phyloP scores from a whole-genome alignment of 1,140 invertebrate genomes.

The Periplaneta americana region DNA sequence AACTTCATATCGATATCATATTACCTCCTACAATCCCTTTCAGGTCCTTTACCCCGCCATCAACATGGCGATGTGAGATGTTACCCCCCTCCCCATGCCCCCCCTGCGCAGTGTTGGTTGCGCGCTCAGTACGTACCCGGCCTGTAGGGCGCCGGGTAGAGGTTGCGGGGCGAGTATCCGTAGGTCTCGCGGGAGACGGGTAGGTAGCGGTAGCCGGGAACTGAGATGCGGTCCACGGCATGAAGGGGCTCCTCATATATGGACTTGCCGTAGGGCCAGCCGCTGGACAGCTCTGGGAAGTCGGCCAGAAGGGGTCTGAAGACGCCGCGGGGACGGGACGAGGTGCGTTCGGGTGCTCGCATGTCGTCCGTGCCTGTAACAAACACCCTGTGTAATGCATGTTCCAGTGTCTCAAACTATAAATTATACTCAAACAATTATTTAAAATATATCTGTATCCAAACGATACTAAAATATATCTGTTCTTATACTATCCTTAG shows the following conservation, averaged over 20 bases:
- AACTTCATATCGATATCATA: too few species aligned
- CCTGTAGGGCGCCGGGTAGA: constrained; percentile 78
- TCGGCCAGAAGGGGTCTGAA: constrained; percentile 48
- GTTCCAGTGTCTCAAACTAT: too few species aligned
- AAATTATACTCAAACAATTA: background rate
- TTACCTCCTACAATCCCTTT: background rate
- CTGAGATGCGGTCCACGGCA: constrained; percentile 73
- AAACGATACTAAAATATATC: too few species aligned
- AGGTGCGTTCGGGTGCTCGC: constrained; percentile 62
- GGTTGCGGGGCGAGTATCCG: constrained; percentile 77
- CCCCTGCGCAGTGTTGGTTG: background rate
- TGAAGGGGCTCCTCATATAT: constrained; percentile 77
- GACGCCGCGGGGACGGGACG: constrained; percentile 58
- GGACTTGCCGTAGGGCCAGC: constrained; percentile 71
- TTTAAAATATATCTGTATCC: background rate
- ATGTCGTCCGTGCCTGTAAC: constrained; percentile 78
- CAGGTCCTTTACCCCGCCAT: background rate
- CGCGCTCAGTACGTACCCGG: constrained; percentile 65
- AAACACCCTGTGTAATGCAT: too few species aligned
- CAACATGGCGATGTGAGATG: background rate
- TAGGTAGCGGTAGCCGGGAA: constrained; percentile 81
- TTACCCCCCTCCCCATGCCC: background rate
- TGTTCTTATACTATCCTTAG: too few species aligned
- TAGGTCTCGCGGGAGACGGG: constrained; percentile 83
- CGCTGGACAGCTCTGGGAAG: constrained; percentile 52